Conservation (phyloP, 2,797 vertebrate genomes). For the Thamnophis elegans region DNA sequence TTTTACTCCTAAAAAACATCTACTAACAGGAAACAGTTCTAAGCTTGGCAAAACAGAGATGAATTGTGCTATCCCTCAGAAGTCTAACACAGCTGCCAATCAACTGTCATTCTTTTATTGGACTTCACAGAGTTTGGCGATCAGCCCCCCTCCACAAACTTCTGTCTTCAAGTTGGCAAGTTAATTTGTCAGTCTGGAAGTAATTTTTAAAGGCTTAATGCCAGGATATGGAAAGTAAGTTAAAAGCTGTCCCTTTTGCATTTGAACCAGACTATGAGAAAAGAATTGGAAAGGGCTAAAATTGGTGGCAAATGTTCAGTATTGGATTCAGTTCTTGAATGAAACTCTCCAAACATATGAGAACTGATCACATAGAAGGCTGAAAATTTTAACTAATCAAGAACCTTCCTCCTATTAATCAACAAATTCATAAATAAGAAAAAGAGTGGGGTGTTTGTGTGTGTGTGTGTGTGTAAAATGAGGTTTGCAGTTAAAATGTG, state of each 20-base stretch:
- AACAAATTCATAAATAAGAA: conserved; percentile 1
- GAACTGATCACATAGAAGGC: accelerated
- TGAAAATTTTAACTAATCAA: conserved; percentile 26
- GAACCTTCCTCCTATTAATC: conserved; percentile 4
- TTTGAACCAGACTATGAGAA: neutral
- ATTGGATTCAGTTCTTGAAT: conserved; percentile 21
- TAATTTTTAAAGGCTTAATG: conserved; percentile 54
- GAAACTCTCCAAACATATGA: conserved; percentile 11
- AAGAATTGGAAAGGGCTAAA: conserved; percentile 17
- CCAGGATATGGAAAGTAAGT: conserved; percentile 52
- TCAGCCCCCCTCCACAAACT: conserved; percentile 52
- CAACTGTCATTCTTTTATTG: conserved; percentile 69
- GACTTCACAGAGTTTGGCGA: conserved; percentile 69
- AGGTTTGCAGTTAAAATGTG: neutral
- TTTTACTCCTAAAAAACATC: conserved; percentile 5
- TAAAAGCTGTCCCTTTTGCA: conserved; percentile 65
- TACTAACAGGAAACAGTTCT: conserved; percentile 23
- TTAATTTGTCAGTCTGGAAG: conserved; percentile 66
- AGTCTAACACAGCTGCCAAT: conserved; percentile 13
- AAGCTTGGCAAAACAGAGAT: neutral
- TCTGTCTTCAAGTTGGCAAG: conserved; percentile 73
- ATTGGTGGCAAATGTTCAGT: conserved; percentile 10
- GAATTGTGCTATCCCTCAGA: conserved; percentile 6
- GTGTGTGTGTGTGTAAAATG: neutral
- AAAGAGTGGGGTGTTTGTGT: neutral